Evolutionary conservation across 2,113 vertebrate species (phyloP), one percentile per base, ranked within the genome.

Genomic region (Pseudorectes ferrugineus): DNA sequence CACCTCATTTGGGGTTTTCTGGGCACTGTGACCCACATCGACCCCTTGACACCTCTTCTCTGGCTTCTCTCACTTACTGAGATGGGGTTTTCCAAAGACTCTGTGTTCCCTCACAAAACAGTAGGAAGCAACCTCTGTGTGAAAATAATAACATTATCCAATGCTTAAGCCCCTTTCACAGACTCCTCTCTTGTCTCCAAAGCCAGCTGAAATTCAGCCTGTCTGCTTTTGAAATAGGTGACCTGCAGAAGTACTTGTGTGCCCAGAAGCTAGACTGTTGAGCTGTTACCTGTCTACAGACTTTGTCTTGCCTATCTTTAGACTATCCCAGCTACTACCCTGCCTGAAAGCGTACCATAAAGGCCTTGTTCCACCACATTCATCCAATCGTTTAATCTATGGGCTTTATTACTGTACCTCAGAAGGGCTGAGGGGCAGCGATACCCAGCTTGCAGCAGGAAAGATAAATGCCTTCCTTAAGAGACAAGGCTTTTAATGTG

Each of bases 401-500:
- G 15, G 48, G 48, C 42, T 68, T 73, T 62, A 43, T 63, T 89
- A 18, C 76, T 54, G 16, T 76, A 65, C 54, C 38, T 68, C 45
- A 35, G 61, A 36, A 59, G 36, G 35, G 25, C 2, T 11, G 15
- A 75, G 52, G 31, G 65, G 20, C 76, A 75, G 52, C 1, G 6
- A 78, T 75, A 75, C 9, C 25, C 3, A 7, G 48, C 36, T 33
- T 75, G 57, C 40, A 65, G 57, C 73, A 63, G 68, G 1, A 1
- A 81, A 94, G 89, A 85, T 87, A 78, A 88, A 87, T 82, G 61
- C 61, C 19, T 85, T 67, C 52, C 71, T 86, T 93, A 76, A 88
- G 81, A 95, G 84, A 57, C 55, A 63, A 82, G 36, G 85, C 93
- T 96, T 95, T 94, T 96, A 91, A 85, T 81, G 81, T 85, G 92